Base-by-base conservation (phyloP, 2,888 invertebrate genomes). In the Pristionchus maxplancki region DNA sequence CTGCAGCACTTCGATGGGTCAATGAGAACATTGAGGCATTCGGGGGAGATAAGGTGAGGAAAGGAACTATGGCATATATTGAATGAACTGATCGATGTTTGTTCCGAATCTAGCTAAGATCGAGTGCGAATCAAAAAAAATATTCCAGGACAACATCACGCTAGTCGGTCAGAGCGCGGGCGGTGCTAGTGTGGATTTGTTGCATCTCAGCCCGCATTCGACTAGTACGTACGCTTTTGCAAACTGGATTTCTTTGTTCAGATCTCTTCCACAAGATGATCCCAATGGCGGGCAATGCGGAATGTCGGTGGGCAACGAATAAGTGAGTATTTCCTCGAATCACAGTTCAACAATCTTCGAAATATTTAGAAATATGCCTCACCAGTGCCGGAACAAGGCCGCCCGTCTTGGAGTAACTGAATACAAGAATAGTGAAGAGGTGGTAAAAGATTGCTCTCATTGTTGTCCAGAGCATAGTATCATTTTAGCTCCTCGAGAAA, bases 1-100 rank as follows among this genome's bases (percentile, higher is more conserved):
- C 91, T 0, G 87, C 90, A 31, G 92, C 92, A 3, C 88, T 92
- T 53, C 78, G 89, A 89, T 92, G 92, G 92, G n/a, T 83, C 31
- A 44, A 83, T 11, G 34, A 53, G 13, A 83, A 83, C 17, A 83
- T 83, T 1, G 34, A 48, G 11, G 83, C 83, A 3, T 83, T 83
- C n/a, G 83, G 83, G 3, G 83, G 83, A 11, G 34, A 83, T 34
- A 53, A 83, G 50, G 83, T 83, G n/a, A n/a, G n/a, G n/a, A 31
- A 24, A n/a, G n/a, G n/a, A n/a, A n/a, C n/a, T n/a, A n/a, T n/a
- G n/a, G n/a, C n/a, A n/a, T n/a, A n/a, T n/a, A n/a, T n/a, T n/a
- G n/a, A n/a, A n/a, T n/a, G n/a, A n/a, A n/a, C 17, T 28, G 62
- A 11, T 62, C 62, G 24, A 78, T 37, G 15, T 78, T 44, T 78